A percentile compares a stretch with the other conserved stretches of the same genome.
Conservation (phyloP, 1,140 invertebrate genomes). For the Drosophila erecta region DNA sequence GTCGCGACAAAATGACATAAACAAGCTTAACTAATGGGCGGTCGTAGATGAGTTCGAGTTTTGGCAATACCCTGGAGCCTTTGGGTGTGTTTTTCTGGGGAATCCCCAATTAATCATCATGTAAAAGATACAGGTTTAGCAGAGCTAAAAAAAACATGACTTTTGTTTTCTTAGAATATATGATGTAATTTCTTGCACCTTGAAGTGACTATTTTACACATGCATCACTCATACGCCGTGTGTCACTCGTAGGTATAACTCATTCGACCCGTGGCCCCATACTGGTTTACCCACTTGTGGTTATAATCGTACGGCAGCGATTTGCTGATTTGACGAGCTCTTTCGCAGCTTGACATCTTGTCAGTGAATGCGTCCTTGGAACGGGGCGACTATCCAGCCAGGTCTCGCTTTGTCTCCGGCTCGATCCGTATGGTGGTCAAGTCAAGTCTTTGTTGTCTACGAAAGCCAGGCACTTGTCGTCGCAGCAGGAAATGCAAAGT, state of each 20-base stretch:
- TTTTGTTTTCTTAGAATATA: not conserved
- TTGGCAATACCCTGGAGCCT: not conserved
- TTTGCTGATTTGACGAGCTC: constrained; percentile 53
- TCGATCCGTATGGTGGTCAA: constrained; percentile 22
- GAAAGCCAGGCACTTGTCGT: constrained; percentile 45
- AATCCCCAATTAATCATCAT: not conserved
- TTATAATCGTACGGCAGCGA: constrained; percentile 33
- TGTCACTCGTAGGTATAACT: constrained; percentile 26
- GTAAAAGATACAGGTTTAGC: not conserved
- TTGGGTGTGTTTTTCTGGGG: not conserved
- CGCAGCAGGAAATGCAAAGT: constrained; percentile 71
- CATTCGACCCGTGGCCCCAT: constrained; percentile 20
- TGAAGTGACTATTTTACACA: too few species aligned
- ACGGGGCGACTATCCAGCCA: constrained; percentile 4
- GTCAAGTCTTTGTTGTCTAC: constrained; percentile 51
- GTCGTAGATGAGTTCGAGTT: constrained; percentile 2
- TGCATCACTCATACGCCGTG: constrained; percentile 20
- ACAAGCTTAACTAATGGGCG: constrained; percentile 44
- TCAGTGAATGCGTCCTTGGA: constrained; percentile 32
- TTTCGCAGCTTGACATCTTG: constrained; percentile 58
- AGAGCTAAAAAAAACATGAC: too few species aligned
- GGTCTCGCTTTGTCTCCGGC: constrained; percentile 20
- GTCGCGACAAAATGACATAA: constrained; percentile 74
- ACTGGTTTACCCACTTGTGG: constrained; percentile 18
- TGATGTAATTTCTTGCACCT: not conserved